Percentiles rank a stretch among this genome's conserved stretches.
phyloP scores from a whole-genome alignment of 1,140 invertebrate species.

The Halesus radiatus region DNA sequence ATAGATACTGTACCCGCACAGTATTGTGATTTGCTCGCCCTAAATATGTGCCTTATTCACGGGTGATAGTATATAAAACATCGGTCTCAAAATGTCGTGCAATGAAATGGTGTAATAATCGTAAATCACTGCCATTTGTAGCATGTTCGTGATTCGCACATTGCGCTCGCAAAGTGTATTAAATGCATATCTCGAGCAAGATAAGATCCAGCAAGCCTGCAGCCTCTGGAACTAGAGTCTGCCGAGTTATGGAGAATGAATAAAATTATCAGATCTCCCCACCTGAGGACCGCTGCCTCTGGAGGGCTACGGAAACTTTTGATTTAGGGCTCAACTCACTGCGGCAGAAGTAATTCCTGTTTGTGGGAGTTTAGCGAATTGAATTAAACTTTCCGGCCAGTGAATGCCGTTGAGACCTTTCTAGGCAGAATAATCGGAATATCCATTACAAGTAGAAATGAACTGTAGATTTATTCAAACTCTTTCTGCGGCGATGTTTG shows the following conservation, averaged over 20 bases:
- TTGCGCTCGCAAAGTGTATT: neutral
- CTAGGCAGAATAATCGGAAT: neutral
- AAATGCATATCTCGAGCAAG: neutral
- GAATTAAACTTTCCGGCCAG: constrained; percentile 42
- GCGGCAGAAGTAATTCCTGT: constrained; percentile 52
- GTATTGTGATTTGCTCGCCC: too few species aligned
- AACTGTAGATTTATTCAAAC: too few species aligned
- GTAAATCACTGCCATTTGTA: neutral
- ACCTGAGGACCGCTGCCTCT: constrained; percentile 19
- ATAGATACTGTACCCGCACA: too few species aligned
- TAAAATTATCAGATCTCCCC: constrained; percentile 46
- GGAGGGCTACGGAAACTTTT: constrained; percentile 42
- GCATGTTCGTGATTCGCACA: neutral
- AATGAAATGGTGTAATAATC: neutral
- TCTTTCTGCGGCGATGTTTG: too few species aligned
- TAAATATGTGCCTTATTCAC: too few species aligned
- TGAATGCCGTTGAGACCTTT: constrained; percentile 4
- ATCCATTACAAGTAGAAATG: neutral
- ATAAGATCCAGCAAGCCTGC: neutral
- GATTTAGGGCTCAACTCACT: constrained; percentile 49
- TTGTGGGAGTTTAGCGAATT: constrained; percentile 48
- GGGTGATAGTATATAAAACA: too few species aligned
- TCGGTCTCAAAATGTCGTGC: too few species aligned
- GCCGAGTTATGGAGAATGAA: constrained; percentile 17
- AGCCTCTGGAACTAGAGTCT: neutral